phyloP scores from a whole-genome alignment of 2,888 invertebrate genomes.

The Cryptocheilus praepositus region DNA sequence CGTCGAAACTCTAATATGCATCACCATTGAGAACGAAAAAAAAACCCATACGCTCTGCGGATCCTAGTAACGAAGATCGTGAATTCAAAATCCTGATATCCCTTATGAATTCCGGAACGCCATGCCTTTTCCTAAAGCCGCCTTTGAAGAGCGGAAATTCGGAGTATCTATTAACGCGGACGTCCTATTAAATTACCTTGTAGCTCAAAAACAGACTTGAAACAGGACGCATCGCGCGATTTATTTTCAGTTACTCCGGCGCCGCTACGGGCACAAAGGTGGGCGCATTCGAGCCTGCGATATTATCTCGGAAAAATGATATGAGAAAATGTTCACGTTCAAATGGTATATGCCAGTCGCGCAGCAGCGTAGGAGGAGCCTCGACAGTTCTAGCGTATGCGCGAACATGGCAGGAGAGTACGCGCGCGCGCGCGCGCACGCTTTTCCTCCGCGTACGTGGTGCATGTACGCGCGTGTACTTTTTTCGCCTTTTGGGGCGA shows the following conservation, averaged over 20 bases:
- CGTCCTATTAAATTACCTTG: no score
- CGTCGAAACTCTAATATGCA: background rate
- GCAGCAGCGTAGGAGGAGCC: background rate
- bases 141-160: no score
- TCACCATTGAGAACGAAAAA: conserved; percentile 18
- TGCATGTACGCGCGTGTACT: conserved; percentile 37
- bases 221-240: background rate
- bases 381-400: no score
- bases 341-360: conserved; percentile 27
- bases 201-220: no score
- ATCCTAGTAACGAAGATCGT: no score
- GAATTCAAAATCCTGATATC: no score
- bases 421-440: conserved; percentile 6
- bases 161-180: no score
- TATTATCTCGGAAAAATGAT: conserved; percentile 49
- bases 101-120: no score
- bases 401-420: conserved; percentile 30
- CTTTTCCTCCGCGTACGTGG: conserved; percentile 1
- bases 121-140: no score
- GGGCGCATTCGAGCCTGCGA: conserved; percentile 20
- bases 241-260: conserved; percentile 1
- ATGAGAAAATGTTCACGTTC: conserved; percentile 46
- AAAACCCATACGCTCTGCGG: no score
- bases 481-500: conserved; percentile 53
- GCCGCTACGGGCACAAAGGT: background rate